Evolutionary conservation across 2,797 vertebrate genomes (phyloP), one percentile per base, ranked within the genome.

Genomic region (Acipenser oxyrinchus): DNA sequence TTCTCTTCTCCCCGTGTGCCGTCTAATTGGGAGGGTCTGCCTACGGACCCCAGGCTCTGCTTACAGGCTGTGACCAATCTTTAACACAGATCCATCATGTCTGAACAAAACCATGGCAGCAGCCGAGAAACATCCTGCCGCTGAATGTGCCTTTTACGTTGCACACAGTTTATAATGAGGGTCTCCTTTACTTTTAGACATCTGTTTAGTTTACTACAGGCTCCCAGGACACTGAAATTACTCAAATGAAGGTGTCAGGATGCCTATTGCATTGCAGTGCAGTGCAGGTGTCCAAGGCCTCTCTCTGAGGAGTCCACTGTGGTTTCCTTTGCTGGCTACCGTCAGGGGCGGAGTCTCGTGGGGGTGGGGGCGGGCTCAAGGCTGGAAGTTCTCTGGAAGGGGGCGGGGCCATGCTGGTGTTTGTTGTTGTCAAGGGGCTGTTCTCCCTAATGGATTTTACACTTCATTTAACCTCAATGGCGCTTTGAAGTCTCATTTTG

Each of bases 1-100:
- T 49, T 62, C 49, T 49, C 61, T 51, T 1, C 53, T 10, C 49
- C 23, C 50, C 69, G 51, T 68, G 68, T 71, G 64, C 60, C 70
- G 77, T 79, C 74, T 79, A 80, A 82, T 75, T 73, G 65, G 64
- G 64, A 62, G 51, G 65, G 69, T 8, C 13, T 23, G 67, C 66
- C 70, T 71, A 57, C 59, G 70, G 68, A 72, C 62, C 6, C 48
- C 63, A 69, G 66, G 67, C 49, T 73, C 68, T 77, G 62, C 72
- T 73, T 64, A 65, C 72, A 69, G 72, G 78, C 80, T 77, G 72
- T 75, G 70, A 80, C 79, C 76, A 84, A 83, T 83, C 79, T 81
- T 66, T 69, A 79, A 66, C 69, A 73, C 65, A 78, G 78, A 84
- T 86, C 81, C 79, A 83, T 84, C 83, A 87, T 69, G 70, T 72